These are phyloP conservation scores for Aradophagus sp. DNA, from an alignment of 1,140 invertebrate species.

Conservation along the genomic window DNA sequence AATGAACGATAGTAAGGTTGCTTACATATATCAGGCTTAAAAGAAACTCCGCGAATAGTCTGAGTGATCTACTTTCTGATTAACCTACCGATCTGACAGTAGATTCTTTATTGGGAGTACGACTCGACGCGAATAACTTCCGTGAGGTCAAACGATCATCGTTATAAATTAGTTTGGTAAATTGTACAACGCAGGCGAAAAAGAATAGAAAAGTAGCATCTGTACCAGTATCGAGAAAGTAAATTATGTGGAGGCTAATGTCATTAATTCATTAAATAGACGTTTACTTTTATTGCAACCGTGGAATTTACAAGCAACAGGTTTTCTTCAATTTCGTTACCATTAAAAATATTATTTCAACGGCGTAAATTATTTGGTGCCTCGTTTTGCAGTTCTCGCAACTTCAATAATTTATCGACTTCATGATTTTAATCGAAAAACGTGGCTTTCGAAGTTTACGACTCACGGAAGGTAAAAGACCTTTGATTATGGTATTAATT, in stretches of 20 bases:
- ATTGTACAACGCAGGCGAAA: too few species aligned
- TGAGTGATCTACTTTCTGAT: conserved; percentile 39
- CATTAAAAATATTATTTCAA: conserved; percentile 28
- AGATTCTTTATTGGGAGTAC: conserved; percentile 19
- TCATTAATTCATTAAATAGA: conserved; percentile 43
- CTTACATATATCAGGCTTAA: conserved; percentile 5
- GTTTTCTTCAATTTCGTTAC: conserved; percentile 34
- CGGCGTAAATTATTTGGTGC: conserved; percentile 22
- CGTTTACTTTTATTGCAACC: conserved; percentile 36
- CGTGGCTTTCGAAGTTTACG: conserved; percentile 17
- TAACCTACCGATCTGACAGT: conserved; percentile 23
- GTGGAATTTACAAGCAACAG: conserved; percentile 45
- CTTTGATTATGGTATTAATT: conserved; percentile 35
- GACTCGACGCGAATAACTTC: conserved; percentile 13
- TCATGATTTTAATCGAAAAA: conserved; percentile 30
- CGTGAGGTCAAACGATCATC: conserved; percentile 26
- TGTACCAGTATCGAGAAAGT: conserved; percentile 17
- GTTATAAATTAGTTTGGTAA: conserved; percentile 8
- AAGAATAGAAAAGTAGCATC: too few species aligned
- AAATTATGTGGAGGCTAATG: conserved; percentile 25
- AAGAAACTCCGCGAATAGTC: conserved; percentile 4
- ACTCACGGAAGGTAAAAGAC: conserved; percentile 18
- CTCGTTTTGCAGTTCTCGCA: conserved; percentile 5
- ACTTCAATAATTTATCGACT: conserved; percentile 22
- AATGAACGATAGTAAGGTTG: conserved; percentile 13